phyloP scores from a whole-genome alignment of 2,113 vertebrate species.

The Microtus oregoni region DNA sequence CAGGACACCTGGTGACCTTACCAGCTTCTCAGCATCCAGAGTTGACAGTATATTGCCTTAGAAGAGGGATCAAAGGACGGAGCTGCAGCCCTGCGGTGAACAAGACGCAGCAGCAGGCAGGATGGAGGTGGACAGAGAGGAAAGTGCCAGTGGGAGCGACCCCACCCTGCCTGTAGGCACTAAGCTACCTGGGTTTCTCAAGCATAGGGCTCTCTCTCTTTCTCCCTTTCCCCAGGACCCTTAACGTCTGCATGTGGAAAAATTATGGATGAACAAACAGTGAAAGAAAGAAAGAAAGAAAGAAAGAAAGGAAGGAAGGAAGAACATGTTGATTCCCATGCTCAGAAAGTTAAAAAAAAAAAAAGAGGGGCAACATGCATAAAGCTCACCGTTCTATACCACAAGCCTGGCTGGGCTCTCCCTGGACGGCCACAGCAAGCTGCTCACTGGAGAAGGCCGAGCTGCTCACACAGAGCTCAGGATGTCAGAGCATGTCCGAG shows the following conservation, averaged over 20 bases:
- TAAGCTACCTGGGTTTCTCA: neutral
- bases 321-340: neutral
- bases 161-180: neutral
- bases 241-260: neutral
- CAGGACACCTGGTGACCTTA: neutral
- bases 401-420: neutral
- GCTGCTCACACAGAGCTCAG: neutral
- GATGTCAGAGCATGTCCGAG: neutral
- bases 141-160: neutral
- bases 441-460: neutral
- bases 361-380: neutral
- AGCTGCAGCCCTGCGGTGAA: neutral
- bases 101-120: neutral
- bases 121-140: neutral
- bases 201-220: fast-evolving
- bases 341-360: neutral
- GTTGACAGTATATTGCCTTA: neutral
- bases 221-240: neutral
- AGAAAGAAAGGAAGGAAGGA: too few species aligned
- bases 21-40: neutral
- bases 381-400: neutral
- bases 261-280: too few species aligned
- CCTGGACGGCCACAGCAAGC: too few species aligned
- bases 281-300: neutral
- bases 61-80: neutral